Conservation (phyloP, 2,888 invertebrate species). For the Trisateles emortualis region DNA sequence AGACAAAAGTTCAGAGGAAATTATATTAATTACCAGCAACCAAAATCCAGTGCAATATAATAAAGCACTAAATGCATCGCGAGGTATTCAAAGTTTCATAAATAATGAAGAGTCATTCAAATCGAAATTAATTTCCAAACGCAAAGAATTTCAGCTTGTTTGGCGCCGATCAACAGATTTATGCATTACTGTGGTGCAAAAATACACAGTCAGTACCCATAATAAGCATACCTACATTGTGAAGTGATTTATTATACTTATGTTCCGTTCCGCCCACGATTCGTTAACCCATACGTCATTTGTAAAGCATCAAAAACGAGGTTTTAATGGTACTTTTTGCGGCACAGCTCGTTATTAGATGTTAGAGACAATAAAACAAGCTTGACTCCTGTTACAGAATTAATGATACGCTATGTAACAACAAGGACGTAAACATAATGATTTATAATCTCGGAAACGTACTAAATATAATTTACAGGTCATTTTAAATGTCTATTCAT, state of each 20-base stretch:
- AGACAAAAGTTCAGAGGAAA: neutral
- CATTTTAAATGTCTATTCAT: conserved; percentile 25
- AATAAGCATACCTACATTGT: conserved; percentile 37
- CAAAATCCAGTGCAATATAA: neutral
- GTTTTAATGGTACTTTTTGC: conserved; percentile 47
- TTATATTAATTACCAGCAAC: neutral
- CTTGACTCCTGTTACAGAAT: conserved; percentile 37
- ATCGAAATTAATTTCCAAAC: conserved; percentile 25
- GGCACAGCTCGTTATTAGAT: conserved; percentile 19
- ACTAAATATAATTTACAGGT: conserved; percentile 42
- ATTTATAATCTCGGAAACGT: conserved; percentile 65
- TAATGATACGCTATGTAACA: conserved; percentile 45
- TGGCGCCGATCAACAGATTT: conserved; percentile 45
- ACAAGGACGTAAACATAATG: conserved; percentile 61
- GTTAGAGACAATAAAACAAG: conserved; percentile 29
- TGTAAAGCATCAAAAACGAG: conserved; percentile 43
- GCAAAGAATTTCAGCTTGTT: conserved; percentile 30
- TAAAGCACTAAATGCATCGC: conserved; percentile 24
- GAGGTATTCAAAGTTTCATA: conserved; percentile 26
- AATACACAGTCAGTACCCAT: conserved; percentile 37
- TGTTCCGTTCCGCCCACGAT: conserved; percentile 52
- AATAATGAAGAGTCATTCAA: conserved; percentile 24
- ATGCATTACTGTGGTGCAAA: conserved; percentile 48
- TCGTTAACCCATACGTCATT: conserved; percentile 46
- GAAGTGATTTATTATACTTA: conserved; percentile 54